Evolutionary conservation across 1,140 invertebrate genomes (phyloP).

Genomic region (Aphis craccivora): DNA sequence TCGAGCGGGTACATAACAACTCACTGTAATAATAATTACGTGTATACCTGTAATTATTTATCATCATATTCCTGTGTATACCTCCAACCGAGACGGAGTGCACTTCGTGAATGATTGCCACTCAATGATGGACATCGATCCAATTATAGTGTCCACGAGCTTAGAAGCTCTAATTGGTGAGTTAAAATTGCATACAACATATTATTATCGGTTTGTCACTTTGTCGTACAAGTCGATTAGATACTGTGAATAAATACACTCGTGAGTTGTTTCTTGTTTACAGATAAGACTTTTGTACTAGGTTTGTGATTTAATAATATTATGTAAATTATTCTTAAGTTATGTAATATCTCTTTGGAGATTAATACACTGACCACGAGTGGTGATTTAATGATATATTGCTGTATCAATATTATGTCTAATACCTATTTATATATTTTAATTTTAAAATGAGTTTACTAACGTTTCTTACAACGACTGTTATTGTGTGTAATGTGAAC

Average conservation of each 20-base stretch:
- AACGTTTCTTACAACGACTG: not conserved
- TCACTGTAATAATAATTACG: not conserved
- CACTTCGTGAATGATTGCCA: not conserved
- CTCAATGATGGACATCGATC: conserved; percentile 43
- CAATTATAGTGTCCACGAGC: conserved; percentile 46
- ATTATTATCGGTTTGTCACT: not conserved
- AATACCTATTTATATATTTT: not conserved
- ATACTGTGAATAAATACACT: not conserved
- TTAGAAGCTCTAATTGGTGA: conserved; percentile 54
- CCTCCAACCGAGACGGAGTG: not conserved
- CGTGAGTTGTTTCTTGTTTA: not conserved
- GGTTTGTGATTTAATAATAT: not conserved
- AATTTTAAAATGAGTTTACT: not conserved
- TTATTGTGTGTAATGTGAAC: too few species aligned
- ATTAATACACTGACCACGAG: not conserved
- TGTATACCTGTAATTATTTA: too few species aligned
- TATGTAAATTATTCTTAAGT: not conserved
- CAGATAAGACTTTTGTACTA: not conserved
- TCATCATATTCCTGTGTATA: not conserved
- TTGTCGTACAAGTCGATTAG: not conserved
- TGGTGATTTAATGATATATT: not conserved
- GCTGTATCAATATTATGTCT: not conserved
- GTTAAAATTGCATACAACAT: not conserved
- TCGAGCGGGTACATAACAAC: not conserved
- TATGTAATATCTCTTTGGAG: not conserved